Evolutionary conservation across 2,113 vertebrate genomes (phyloP), one percentile per base, ranked within the genome.

Genomic region (Malurus alboscapulatus): DNA sequence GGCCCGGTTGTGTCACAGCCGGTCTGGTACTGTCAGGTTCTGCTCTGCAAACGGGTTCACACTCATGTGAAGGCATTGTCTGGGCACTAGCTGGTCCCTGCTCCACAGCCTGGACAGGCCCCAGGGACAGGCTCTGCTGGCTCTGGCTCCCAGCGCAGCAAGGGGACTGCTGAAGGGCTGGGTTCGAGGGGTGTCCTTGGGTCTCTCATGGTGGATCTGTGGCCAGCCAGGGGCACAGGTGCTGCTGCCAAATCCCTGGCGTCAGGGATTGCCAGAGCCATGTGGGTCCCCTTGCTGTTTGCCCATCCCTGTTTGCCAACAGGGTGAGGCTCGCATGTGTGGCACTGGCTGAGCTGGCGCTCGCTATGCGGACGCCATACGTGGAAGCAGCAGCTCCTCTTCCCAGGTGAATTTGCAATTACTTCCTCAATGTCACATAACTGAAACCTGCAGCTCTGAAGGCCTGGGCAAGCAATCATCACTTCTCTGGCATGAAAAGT

Each of bases 221-320:
- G 0, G 62, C 48, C 71, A 62, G 30, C 20, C 30, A 40, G 62
- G 29, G 30, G 47, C 54, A 62, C 47, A 26, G 78, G 53, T 0
- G 0, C 69, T 67, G 61, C 69, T 61, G 61, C 68, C 22, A 36
- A 38, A 36, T 29, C 26, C 12, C 44, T 44, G 59, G 45, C 3
- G 7, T 8, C 13, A 6, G 69, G 69, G 25, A 15, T 29, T 68
- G 62, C 54, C 12, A 5, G 2, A 48, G 65, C 45, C 20, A 0
- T 51, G 25, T 20, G 65, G 21, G 50, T 73, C 30, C 88, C 8
- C 1, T 53, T 30, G 92, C 87, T 95, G 67, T 79, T 91, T 89
- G 84, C 94, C 11, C 76, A 84, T 73, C 96, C 95, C 85, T 98
- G 97, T 98, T 98, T 98, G 95, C 94, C 9, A n/a, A 97, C 3